These are phyloP conservation scores for Acridotheres tristis DNA, from an alignment of 2,797 vertebrate genomes.

Conservation along the genomic window DNA sequence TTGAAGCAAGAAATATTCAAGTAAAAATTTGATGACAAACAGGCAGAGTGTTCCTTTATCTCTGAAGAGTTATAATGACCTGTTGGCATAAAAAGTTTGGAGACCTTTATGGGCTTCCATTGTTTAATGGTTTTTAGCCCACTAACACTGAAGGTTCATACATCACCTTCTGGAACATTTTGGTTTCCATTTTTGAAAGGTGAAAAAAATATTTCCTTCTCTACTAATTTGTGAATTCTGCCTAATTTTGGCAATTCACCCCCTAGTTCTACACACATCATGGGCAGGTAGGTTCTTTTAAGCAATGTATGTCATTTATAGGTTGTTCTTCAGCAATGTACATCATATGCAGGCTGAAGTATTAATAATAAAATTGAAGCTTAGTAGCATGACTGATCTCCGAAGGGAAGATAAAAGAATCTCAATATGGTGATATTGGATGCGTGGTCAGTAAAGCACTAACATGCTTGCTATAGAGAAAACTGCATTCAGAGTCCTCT, in stretches of 20 bases:
- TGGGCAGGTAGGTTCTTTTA: neutral
- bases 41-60: neutral
- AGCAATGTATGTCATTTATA: neutral
- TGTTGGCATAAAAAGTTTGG: neutral
- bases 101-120: neutral
- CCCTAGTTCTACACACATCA: neutral
- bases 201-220: neutral
- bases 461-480: neutral
- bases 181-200: neutral
- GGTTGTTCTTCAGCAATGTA: neutral
- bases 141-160: neutral
- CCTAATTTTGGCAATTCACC: neutral
- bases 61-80: neutral
- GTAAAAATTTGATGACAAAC: neutral
- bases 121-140: neutral
- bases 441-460: accelerated
- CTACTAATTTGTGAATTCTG: neutral
- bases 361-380: neutral
- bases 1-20: neutral
- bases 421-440: neutral
- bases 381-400: neutral
- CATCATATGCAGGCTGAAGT: neutral
- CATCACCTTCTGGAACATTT: neutral
- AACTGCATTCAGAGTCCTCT: neutral
- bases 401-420: neutral